These are phyloP conservation scores for Momotus momota DNA, from an alignment of 2,797 vertebrate species.

Conservation along the genomic window DNA sequence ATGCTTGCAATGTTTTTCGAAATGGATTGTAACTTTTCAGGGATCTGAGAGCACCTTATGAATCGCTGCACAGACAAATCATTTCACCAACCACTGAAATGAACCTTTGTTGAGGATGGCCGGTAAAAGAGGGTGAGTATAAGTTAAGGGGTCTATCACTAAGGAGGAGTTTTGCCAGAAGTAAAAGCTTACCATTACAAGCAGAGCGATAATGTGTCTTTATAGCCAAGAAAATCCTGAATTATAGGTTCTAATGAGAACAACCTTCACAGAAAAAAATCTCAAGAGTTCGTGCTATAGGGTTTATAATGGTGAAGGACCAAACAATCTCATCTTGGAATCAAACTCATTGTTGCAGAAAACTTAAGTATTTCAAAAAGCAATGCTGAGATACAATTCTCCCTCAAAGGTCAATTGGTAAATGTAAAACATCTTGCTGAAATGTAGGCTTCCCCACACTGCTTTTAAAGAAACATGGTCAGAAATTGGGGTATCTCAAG, in stretches of 20 bases:
- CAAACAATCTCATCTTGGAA: neutral
- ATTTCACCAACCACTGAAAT: neutral
- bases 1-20: accelerated
- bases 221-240: neutral
- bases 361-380: neutral
- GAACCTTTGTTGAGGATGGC: neutral
- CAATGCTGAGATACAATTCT: neutral
- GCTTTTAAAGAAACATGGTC: neutral
- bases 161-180: neutral
- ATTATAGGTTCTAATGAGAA: neutral
- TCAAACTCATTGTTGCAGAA: neutral
- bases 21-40: neutral
- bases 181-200: neutral
- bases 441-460: neutral
- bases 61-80: neutral
- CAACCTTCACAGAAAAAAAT: neutral
- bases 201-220: neutral
- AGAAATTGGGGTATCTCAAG: neutral
- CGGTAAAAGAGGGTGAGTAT: neutral
- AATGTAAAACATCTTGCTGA: neutral
- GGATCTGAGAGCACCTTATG: neutral
- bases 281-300: neutral
- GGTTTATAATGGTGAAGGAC: neutral
- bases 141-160: neutral
- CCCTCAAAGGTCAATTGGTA: neutral